Evolutionary conservation across 2,797 vertebrate genomes (phyloP).

Genomic region (Decapterus maruadsi): DNA sequence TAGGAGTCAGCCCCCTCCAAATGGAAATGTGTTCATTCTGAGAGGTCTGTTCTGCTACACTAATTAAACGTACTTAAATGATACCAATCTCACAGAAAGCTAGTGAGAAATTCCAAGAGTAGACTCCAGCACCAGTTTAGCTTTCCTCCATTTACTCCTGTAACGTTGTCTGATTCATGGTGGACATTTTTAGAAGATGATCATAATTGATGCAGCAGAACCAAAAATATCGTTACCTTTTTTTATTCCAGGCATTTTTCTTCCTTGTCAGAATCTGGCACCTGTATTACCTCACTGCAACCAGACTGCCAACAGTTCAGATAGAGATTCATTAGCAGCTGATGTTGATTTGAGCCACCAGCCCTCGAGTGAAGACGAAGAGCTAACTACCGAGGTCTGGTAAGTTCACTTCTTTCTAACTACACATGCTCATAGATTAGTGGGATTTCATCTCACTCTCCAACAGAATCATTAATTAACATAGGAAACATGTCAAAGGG

Average conservation of each 20-base stretch:
- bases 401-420: not conserved
- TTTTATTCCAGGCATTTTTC: not conserved
- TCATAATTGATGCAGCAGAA: not conserved
- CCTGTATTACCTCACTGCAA: not conserved
- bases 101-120: not conserved
- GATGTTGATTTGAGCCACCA: not conserved
- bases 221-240: not conserved
- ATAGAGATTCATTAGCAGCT: not conserved
- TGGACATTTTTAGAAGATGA: not conserved
- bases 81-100: not conserved
- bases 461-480: not conserved
- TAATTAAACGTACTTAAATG: not conserved
- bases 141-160: not conserved
- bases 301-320: not conserved
- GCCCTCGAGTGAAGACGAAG: not conserved
- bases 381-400: not conserved
- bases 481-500: not conserved
- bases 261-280: too few species aligned
- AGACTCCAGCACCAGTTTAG: not conserved
- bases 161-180: not conserved
- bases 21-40: not conserved
- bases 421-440: not conserved
- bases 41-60: too few species aligned
- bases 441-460: not conserved
- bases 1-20: not conserved